Conservation (phyloP, 2,113 vertebrate genomes). For the Entosphenus tridentatus region DNA sequence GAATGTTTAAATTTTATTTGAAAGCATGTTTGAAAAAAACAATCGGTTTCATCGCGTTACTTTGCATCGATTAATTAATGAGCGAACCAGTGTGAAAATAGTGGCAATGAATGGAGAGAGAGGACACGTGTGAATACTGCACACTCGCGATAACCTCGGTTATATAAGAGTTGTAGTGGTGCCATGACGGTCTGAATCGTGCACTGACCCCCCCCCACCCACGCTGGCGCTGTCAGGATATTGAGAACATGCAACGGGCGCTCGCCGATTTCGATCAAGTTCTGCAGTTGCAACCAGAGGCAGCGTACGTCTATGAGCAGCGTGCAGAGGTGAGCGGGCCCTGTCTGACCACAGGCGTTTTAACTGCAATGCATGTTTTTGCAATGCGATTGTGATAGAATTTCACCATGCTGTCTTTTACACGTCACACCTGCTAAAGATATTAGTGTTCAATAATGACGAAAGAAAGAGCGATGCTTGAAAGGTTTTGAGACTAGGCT, state of each 20-base stretch:
- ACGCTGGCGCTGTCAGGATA: slow-evolving; percentile 30
- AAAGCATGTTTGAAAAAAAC: too few species aligned
- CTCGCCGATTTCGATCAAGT: slow-evolving; percentile 75
- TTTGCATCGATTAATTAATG: too few species aligned
- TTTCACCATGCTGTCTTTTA: not conserved
- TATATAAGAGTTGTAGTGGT: too few species aligned
- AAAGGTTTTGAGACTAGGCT: not conserved
- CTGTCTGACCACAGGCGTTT: too few species aligned
- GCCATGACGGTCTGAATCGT: too few species aligned
- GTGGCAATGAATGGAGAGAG: too few species aligned
- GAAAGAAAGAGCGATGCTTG: not conserved
- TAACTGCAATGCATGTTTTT: slow-evolving; percentile 3
- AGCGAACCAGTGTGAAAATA: too few species aligned
- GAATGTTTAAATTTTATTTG: too few species aligned
- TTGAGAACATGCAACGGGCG: slow-evolving; percentile 82
- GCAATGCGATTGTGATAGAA: not conserved
- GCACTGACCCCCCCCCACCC: too few species aligned
- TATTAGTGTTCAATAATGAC: not conserved
- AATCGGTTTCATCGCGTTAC: too few species aligned
- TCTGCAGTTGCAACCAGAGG: slow-evolving; percentile 56
- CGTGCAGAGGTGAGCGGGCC: slow-evolving; percentile 51
- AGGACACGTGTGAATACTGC: too few species aligned
- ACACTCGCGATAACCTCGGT: too few species aligned
- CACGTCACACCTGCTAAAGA: not conserved
- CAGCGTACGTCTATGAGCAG: slow-evolving; percentile 78